These are phyloP conservation scores for Rattus rattus DNA, from an alignment of 2,113 vertebrate genomes.

Conservation along the genomic window DNA sequence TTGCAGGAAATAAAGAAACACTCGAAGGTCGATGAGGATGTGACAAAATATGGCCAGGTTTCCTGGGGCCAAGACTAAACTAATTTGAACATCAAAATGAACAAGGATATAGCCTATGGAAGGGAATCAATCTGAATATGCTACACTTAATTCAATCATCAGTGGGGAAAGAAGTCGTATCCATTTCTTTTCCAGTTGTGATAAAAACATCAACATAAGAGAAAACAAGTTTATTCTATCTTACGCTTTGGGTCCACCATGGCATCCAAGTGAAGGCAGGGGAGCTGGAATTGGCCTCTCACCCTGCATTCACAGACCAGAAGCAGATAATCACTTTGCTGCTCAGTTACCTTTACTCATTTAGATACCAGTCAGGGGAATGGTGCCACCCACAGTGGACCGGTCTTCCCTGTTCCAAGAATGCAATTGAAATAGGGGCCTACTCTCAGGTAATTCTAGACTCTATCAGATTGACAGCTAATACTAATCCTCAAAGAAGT, in stretches of 20 bases:
- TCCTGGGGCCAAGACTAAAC: background rate
- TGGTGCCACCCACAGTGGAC: background rate
- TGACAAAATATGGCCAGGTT: background rate
- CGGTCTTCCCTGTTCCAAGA: background rate
- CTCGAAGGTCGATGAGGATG: background rate
- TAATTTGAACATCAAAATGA: slow-evolving; percentile 4
- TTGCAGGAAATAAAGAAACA: slow-evolving; percentile 11
- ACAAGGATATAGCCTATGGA: background rate
- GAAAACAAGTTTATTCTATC: background rate
- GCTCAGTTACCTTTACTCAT: background rate
- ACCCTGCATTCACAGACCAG: background rate
- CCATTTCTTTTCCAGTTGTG: background rate
- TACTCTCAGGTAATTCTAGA: background rate
- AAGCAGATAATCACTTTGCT: background rate
- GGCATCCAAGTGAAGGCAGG: background rate
- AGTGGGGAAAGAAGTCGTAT: background rate
- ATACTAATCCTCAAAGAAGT: background rate
- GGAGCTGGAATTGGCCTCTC: background rate
- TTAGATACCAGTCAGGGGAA: background rate
- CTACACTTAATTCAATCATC: background rate
- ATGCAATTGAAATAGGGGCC: background rate
- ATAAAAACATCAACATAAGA: background rate
- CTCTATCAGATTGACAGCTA: background rate
- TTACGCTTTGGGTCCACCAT: background rate
- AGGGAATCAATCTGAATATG: background rate